Base-by-base conservation (phyloP, 2,888 invertebrate genomes). In the Morpho helenor region DNA sequence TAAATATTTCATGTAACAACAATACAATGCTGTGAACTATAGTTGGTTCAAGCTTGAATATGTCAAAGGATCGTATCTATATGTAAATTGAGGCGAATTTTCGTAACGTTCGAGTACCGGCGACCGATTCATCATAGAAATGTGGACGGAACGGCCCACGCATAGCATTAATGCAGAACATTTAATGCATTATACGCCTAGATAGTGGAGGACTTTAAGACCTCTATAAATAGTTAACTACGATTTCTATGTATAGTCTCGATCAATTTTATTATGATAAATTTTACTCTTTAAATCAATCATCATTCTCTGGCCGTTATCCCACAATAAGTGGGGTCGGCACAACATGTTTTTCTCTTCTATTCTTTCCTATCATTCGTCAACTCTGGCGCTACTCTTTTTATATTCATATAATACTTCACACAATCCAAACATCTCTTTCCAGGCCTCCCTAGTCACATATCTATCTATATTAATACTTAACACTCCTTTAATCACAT, bases 91-190 rank as follows among this genome's bases (percentile, higher is more conserved):
- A 75, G 70, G 79, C 73, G 79, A 84, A 84, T 85, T 89, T 89
- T 87, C 85, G 87, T 84, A 87, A 88, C 80, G 70, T 64, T 70
- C 72, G 73, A 75, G 76, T 77, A 77, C 77, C 76, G 74, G 76
- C 70, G 77, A 78, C 76, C 88, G 82, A 88, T 89, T 80, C 87
- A 88, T 89, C 89, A 89, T 87, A 84, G 82, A 82, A 84, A 87
- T 86, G 87, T 85, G 84, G 87, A 87, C 87, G 84, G 79, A 77
- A 74, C 84, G 63, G 77, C 89, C 89, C 85, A 89, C 89, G 87
- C 86, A 65, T 66, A 52, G 64, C 73, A 73, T 75, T 80, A 79
- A 80, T 77, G 77, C 77, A 70, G 66, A 66, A 71, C 75, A 69
- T 82, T 80, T 79, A 81, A 84, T 80, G 78, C 78, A 78, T 68